Evolutionary conservation across 2,797 vertebrate genomes (phyloP), one percentile per base, ranked within the genome.

Genomic region (Tarsius wallacei): DNA sequence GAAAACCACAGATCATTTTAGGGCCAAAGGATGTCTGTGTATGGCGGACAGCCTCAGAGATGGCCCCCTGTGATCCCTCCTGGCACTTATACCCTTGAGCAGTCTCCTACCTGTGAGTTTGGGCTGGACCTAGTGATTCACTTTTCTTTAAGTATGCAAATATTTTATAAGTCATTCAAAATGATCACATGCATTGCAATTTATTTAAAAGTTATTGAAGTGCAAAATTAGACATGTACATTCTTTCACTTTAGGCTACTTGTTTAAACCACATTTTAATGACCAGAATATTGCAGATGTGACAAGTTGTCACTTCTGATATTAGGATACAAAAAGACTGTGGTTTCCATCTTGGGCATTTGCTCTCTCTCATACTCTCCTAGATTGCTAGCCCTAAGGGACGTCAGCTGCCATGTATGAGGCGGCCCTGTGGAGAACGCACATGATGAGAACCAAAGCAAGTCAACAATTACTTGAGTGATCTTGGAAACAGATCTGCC

Each of bases 151-250:
- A 87, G 61, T 63, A 94, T 84, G 11, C 9, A 91, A 80, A 66
- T 71, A 55, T 74, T 88, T 87, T 90, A 61, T 93, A 84, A 85
- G 31, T 64, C 19, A 86, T 87, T 96, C 63, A 94, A 95, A 90
- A 70, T 70, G 13, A 90, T 92, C 17, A 78, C 5, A 74, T 84
- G 66, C 76, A 53, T 77, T 94, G 24, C 49, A 89, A 93, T 94
- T 96, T 95, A 88, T 73, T 71, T 53, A 71, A 68, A 64, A 63
- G 8, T 57, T 66, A 95, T 85, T 87, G 36, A 88, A 93, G 28
- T 93, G 26, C 26, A 93, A 84, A 85, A 85, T 81, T 81, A 85
- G 42, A 71, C 26, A 28, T 53, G 21, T 7, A 1, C 28, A 55
- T 51, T 13, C 15, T 86, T 93, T 53, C 21, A 26, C 31, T 66